Base-by-base conservation (phyloP, 2,888 invertebrate genomes). In the Cyaniris semiargus region DNA sequence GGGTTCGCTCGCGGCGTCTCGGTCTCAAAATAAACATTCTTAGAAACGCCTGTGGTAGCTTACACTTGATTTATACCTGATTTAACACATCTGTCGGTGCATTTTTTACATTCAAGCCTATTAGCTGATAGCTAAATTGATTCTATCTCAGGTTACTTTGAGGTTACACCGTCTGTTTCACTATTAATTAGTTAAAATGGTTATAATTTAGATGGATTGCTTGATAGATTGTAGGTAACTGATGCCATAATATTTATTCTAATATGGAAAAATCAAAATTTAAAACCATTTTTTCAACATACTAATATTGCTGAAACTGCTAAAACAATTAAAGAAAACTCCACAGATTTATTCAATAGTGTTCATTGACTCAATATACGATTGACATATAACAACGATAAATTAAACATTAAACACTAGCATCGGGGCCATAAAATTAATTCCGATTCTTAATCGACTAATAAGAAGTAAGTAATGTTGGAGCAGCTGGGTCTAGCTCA, bases 401-500 rank as follows among this genome's bases (percentile, higher is more conserved):
- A 66, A 31, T 66, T 66, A 27, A 66, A 66, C 27, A 66, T 66
- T 66, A 66, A 27, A 66, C 23, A 66, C 27, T 18, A 27, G 27
- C 27, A 66, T 66, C 66, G 60, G 3, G 66, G 15, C 15, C 18
- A 31, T 85, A 86, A 83, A 84, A 88, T 89, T 88, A 87, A 89
- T 90, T 90, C 88, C 82, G 85, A 86, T 87, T 88, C 84, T 85
- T 91, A 90, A 92, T 90, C 87, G 89, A 90, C 89, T 90, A 91
- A 91, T 91, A 91, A 89, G 89, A 90, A 90, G 87, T 88, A 87
- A 89, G 85, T 89, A 91, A 92, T 91, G 90, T 89, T 90, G 86
- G 87, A 92, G 87, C 93, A 91, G 92, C 92, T 92, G 92, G 92
- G 91, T 89, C 87, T 89, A 85, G 86, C 93, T 83, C 93, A 87